Conservation (phyloP, 2,888 invertebrate species). For the Chaitophorus viminalis region DNA sequence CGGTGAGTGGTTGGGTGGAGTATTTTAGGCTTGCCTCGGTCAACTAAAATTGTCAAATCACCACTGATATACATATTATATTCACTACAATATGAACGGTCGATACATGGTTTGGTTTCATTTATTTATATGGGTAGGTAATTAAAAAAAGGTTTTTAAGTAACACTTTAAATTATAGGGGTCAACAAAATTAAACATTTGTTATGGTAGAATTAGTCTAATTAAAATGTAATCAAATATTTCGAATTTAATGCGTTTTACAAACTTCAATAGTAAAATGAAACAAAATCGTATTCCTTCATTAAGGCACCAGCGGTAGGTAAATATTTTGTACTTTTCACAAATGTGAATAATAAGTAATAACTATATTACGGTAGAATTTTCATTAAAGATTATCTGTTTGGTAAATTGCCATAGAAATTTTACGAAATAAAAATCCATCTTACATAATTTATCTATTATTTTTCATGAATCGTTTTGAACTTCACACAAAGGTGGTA, state of each 20-base stretch:
- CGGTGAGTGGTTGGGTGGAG: too few species aligned
- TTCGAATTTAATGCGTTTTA: not conserved
- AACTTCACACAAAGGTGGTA: not conserved
- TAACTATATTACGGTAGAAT: too few species aligned
- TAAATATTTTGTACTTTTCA: not conserved
- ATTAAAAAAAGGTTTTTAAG: constrained; percentile 7
- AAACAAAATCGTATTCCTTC: not conserved
- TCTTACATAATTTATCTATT: not conserved
- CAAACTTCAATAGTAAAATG: not conserved
- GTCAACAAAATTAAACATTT: not conserved
- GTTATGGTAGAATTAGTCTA: not conserved
- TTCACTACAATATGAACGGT: too few species aligned
- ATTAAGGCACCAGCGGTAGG: not conserved
- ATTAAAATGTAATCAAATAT: constrained; percentile 26
- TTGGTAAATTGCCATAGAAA: too few species aligned
- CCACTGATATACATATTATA: too few species aligned
- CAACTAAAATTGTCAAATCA: too few species aligned
- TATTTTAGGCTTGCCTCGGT: too few species aligned
- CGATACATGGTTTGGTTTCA: too few species aligned
- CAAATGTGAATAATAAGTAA: too few species aligned
- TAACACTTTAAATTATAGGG: constrained; percentile 9
- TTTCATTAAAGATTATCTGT: too few species aligned
- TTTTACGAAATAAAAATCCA: not conserved
- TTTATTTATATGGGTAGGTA: not conserved
- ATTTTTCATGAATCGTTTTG: constrained; percentile 1